A percentile compares a stretch with the other conserved stretches of the same genome.
Evolutionary conservation across 1,140 invertebrate genomes (phyloP).

Genomic region (Nephotettix cincticeps): DNA sequence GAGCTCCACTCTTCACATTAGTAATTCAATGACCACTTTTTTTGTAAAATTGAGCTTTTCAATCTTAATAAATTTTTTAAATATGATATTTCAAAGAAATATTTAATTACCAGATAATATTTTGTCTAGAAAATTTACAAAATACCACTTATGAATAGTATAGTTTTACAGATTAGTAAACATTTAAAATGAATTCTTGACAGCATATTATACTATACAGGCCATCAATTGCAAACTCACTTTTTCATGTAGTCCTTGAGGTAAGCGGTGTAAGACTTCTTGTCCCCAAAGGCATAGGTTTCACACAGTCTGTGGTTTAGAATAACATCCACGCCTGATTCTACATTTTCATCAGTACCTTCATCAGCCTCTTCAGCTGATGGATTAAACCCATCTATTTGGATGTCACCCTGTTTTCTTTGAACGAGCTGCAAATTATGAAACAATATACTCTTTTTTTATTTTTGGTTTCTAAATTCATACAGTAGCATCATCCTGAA

Average conservation of each 20-base stretch:
- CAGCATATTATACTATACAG: background rate
- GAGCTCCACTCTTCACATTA: too few relatives aligned
- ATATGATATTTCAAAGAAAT: too few relatives aligned
- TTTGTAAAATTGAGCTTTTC: too few relatives aligned
- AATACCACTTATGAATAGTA: background rate
- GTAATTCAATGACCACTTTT: too few relatives aligned
- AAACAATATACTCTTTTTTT: too few relatives aligned
- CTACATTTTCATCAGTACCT: constrained; percentile 69
- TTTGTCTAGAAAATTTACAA: too few relatives aligned
- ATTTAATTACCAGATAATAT: too few relatives aligned
- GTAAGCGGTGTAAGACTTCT: constrained; percentile 88
- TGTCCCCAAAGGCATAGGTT: constrained; percentile 81
- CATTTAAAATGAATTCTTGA: background rate
- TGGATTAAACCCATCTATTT: constrained; percentile 85
- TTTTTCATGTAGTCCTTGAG: constrained; percentile 97
- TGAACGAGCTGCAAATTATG: constrained; percentile 61
- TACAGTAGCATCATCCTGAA: too few relatives aligned
- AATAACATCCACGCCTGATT: constrained; percentile 89
- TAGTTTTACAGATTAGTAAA: background rate
- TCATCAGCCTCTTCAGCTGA: constrained; percentile 90
- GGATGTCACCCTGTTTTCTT: constrained; percentile 75
- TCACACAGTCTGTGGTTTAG: constrained; percentile 88
- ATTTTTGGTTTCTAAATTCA: too few relatives aligned
- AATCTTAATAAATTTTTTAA: too few relatives aligned
- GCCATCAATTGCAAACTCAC: constrained; percentile 53